Base-by-base conservation (phyloP, 2,113 vertebrate species). In the Thomomys bottae region DNA sequence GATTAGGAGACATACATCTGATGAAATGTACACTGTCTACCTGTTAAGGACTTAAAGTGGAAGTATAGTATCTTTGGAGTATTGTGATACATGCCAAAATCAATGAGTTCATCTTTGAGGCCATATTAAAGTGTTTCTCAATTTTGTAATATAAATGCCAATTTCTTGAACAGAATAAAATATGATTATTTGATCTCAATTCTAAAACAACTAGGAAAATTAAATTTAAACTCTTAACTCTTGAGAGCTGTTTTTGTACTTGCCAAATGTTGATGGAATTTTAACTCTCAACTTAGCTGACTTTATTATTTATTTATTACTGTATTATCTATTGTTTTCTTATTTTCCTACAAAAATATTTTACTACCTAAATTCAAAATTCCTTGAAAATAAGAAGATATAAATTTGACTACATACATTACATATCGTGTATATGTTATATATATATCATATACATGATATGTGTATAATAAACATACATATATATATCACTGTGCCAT, bases 131-230 rank as follows among this genome's bases (percentile, higher is more conserved):
- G 84, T 92, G 91, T 92, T 38, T 85, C 90, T n/a, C 36, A 88
- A 3, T 88, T 91, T 91, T 91, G 18, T 88, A 94, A 63, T 78
- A 79, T 68, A 63, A 88, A 42, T 88, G 66, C 54, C 89, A 84
- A 23, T 59, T 96, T 66, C 66, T 95, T 92, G 88, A 80, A 86
- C 15, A 32, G 45, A 54, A 88, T 83, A 89, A 91, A 90, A 64
- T 88, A 66, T n/a, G 80, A 45, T 93, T 34, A 86, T 30, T 88
- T 92, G 61, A 79, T 95, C 67, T 71, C 28, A 77, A 88, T 75
- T 78, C 54, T 72, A 90, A 40, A 88, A 88, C 15, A 85, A 4
- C 49, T 78, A 87, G 45, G 67, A 89, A 89, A 87, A 80, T 91
- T 87, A 68, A 32, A 78, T 78, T n/a, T 93, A 90, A 90, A 72